A percentile compares a stretch with the other conserved stretches of the same genome.
phyloP scores from a whole-genome alignment of 2,888 invertebrate genomes.

The Holacanthella duospinosa region DNA sequence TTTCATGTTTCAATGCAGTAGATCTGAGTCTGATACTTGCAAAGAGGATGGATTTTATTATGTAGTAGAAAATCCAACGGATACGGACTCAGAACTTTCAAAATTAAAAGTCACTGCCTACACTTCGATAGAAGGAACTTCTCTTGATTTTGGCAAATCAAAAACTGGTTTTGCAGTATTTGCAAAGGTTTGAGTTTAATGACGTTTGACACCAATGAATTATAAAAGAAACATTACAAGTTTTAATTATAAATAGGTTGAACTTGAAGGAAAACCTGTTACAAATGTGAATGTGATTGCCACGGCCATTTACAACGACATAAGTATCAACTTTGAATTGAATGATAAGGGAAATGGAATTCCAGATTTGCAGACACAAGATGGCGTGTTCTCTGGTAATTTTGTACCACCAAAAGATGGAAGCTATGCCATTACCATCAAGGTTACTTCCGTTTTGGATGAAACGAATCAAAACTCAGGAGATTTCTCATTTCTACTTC shows the following conservation, averaged over 20 bases:
- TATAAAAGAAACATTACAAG: no score
- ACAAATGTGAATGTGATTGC: neutral
- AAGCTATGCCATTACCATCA: slow-evolving; percentile 10
- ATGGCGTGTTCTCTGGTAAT: slow-evolving; percentile 23
- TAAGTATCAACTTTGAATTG: neutral
- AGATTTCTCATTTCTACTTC: neutral
- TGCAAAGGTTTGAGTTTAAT: neutral
- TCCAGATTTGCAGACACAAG: slow-evolving; percentile 17
- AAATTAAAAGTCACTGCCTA: neutral
- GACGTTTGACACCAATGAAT: no score
- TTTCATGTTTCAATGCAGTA: no score
- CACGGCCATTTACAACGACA: neutral
- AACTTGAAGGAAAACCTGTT: neutral
- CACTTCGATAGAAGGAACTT: neutral
- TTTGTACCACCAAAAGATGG: slow-evolving; percentile 18
- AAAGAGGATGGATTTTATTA: no score
- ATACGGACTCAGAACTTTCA: neutral
- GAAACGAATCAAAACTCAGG: no score
- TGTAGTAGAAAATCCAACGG: no score
- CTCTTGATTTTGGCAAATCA: neutral
- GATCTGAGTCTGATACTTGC: no score
- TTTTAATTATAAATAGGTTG: neutral
- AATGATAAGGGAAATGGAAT: slow-evolving; percentile 17
- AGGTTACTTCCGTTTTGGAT: neutral
- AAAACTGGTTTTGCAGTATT: neutral